Evolutionary conservation across 2,797 vertebrate species (phyloP).

Genomic region (Xenopus petersii): DNA sequence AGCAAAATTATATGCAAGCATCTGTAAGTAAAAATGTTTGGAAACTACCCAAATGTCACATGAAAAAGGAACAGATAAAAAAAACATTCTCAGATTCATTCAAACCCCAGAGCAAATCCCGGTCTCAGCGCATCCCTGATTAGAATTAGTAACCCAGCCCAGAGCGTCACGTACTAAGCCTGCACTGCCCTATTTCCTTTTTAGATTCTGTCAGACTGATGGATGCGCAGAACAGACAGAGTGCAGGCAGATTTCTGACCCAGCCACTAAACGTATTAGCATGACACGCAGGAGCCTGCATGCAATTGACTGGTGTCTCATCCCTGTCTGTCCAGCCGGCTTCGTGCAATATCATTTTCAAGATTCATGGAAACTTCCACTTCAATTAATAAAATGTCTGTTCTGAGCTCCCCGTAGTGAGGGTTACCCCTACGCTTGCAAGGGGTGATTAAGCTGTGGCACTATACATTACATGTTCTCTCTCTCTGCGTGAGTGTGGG

Average conservation of each 20-base stretch:
- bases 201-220: conserved; percentile 15
- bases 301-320: conserved; percentile 23
- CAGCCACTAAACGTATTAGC: conserved; percentile 35
- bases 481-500: neutral
- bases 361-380: conserved; percentile 9
- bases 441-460: neutral
- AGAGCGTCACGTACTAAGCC: conserved; percentile 11
- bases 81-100: too few relatives aligned
- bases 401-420: neutral
- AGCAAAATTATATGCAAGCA: too few relatives aligned
- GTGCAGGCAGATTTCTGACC: conserved; percentile 33
- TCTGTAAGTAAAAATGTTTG: too few relatives aligned
- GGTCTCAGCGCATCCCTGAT: too few relatives aligned
- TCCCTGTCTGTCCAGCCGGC: conserved; percentile 15
- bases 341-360: conserved; percentile 5
- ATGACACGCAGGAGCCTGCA: conserved; percentile 1
- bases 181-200: conserved; percentile 28
- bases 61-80: too few relatives aligned
- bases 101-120: too few relatives aligned
- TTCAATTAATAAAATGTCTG: neutral
- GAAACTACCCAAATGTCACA: too few relatives aligned
- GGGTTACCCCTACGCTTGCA: neutral
- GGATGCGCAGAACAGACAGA: conserved; percentile 22
- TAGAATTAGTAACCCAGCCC: too few relatives aligned
- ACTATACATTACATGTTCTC: neutral